These are phyloP conservation scores for Cerceris ruficornis DNA, from an alignment of 2,888 invertebrate species.

Conservation along the genomic window DNA sequence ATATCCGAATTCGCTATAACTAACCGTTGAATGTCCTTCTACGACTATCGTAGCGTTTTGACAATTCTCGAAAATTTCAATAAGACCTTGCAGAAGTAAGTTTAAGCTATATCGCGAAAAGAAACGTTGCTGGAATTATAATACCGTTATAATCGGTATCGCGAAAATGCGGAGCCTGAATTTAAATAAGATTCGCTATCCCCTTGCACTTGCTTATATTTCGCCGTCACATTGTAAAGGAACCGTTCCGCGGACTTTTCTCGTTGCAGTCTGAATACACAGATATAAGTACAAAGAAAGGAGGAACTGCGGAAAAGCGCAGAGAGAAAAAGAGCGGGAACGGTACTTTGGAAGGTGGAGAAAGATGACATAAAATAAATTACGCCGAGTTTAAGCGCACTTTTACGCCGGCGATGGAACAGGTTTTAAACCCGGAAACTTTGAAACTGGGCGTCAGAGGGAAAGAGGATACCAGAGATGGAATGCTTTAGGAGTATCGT, in stretches of 20 bases:
- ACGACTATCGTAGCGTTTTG: too few species aligned
- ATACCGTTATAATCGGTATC: constrained; percentile 13
- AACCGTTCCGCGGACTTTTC: constrained; percentile 7
- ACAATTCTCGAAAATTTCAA: too few species aligned
- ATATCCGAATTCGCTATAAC: too few species aligned
- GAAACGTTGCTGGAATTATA: not conserved
- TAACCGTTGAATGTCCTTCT: too few species aligned
- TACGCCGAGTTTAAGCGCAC: constrained; percentile 56
- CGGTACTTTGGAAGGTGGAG: not conserved
- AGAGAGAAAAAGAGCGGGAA: constrained; percentile 6
- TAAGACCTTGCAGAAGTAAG: too few species aligned
- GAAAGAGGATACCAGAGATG: constrained; percentile 11
- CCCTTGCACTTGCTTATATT: constrained; percentile 5
- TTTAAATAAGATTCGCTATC: constrained; percentile 14
- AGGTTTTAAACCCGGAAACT: constrained; percentile 55
- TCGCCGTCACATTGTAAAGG: not conserved
- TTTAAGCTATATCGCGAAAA: not conserved
- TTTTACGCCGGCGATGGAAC: constrained; percentile 54
- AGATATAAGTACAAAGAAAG: not conserved
- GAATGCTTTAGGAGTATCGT: constrained; percentile 20
- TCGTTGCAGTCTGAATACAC: not conserved
- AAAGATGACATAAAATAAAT: constrained; percentile 60
- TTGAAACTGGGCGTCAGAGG: constrained; percentile 43
- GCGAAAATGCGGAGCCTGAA: not conserved
- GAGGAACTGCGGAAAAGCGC: not conserved